phyloP scores from a whole-genome alignment of 2,888 invertebrate genomes.

The Tricholauxania praeusta region DNA sequence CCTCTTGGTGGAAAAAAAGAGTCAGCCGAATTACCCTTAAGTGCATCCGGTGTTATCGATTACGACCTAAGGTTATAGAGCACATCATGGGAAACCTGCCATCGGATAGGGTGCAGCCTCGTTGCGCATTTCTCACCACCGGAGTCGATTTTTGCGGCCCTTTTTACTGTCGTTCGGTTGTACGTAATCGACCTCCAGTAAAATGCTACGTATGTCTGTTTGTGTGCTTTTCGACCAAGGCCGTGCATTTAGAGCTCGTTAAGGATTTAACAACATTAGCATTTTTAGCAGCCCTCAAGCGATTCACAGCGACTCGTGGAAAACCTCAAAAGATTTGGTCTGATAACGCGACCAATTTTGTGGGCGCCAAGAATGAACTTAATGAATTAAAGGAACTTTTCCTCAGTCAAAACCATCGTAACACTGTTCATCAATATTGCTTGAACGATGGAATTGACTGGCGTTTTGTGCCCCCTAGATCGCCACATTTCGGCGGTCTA shows the following conservation, averaged over 20 bases:
- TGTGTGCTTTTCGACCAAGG: constrained; percentile 41
- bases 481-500: constrained; percentile 43
- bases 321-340: no score
- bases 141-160: constrained; percentile 43
- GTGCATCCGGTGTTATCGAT: constrained; percentile 1
- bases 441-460: constrained; percentile 37
- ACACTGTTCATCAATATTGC: no score
- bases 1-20: constrained; percentile 12
- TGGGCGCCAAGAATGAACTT: no score
- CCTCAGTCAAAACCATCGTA: no score
- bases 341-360: no score
- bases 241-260: constrained; percentile 36
- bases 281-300: constrained; percentile 22
- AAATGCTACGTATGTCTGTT: constrained; percentile 42
- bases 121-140: constrained; percentile 31
- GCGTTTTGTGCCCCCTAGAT: constrained; percentile 43
- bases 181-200: constrained; percentile 35
- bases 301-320: no score
- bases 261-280: constrained; percentile 32
- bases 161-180: constrained; percentile 39
- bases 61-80: neutral
- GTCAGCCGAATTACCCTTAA: neutral
- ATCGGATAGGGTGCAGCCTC: constrained; percentile 4
- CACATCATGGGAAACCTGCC: constrained; percentile 15
- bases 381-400: no score